Evolutionary conservation across 1,140 invertebrate species (phyloP).

Genomic region (Drosophila ercepeae): DNA sequence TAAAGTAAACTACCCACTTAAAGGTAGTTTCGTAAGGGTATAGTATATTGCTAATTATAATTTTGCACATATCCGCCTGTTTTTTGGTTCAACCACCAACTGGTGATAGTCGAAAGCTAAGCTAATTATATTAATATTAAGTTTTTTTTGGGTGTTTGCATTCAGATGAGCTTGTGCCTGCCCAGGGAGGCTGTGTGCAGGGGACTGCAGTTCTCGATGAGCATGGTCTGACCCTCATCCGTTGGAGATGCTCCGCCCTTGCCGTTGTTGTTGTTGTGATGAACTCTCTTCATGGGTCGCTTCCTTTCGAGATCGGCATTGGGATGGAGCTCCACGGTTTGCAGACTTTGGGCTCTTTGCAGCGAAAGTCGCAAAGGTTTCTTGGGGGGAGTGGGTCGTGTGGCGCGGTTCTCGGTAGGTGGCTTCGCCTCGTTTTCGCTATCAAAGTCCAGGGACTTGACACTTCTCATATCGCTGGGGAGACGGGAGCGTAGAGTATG

Average conservation of each 20-base stretch:
- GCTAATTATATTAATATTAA: slow-evolving; percentile 26
- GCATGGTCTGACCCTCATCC: slow-evolving; percentile 38
- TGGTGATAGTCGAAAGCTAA: slow-evolving; percentile 29
- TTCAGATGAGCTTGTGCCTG: slow-evolving; percentile 71
- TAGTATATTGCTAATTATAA: slow-evolving; percentile 28
- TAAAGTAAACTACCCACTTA: background rate
- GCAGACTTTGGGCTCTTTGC: slow-evolving; percentile 91
- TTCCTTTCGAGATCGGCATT: slow-evolving; percentile 65
- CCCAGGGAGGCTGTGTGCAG: slow-evolving; percentile 79
- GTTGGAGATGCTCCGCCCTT: slow-evolving; percentile 40
- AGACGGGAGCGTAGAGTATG: slow-evolving; percentile 70
- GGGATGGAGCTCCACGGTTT: slow-evolving; percentile 86
- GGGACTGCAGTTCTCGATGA: slow-evolving; percentile 71
- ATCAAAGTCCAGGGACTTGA: slow-evolving; percentile 88
- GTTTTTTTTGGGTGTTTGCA: slow-evolving; percentile 10
- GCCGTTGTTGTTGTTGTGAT: slow-evolving; percentile 60
- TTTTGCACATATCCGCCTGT: slow-evolving; percentile 80
- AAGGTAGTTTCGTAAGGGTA: background rate
- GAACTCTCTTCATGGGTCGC: slow-evolving; percentile 75
- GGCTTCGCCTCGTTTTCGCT: slow-evolving; percentile 77
- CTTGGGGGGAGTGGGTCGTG: slow-evolving; percentile 90
- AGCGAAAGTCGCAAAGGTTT: slow-evolving; percentile 92
- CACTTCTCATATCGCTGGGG: slow-evolving; percentile 85
- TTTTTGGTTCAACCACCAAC: slow-evolving; percentile 17
- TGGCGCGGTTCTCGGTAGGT: slow-evolving; percentile 85